Conservation (phyloP, 1,140 invertebrate genomes). For the Sinonovacula constricta region DNA sequence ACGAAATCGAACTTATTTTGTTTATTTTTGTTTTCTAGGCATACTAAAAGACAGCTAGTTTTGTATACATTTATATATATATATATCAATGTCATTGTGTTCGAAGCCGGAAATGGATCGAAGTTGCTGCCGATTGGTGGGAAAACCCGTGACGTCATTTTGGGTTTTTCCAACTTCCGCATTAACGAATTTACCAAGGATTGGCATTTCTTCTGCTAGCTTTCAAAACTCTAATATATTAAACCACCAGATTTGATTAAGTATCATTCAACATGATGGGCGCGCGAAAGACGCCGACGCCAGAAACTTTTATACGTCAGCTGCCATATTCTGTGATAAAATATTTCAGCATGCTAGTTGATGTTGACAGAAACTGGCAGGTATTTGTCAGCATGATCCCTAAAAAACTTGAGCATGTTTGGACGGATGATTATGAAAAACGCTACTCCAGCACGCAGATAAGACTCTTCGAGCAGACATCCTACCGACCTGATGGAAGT, state of each 20-base stretch:
- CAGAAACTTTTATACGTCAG: slow-evolving; percentile 56
- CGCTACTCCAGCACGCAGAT: slow-evolving; percentile 51
- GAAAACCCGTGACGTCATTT: slow-evolving; percentile 44
- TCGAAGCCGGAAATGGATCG: no score
- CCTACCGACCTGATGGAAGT: slow-evolving; percentile 50
- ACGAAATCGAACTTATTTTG: no score
- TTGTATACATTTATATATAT: no score
- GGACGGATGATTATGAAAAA: slow-evolving; percentile 39
- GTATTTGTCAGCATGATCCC: slow-evolving; percentile 55
- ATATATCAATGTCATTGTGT: no score
- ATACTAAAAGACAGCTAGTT: no score
- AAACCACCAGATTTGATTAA: neutral
- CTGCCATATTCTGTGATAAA: slow-evolving; percentile 54
- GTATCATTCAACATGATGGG: neutral
- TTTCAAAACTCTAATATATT: neutral
- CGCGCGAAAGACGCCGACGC: slow-evolving; percentile 15
- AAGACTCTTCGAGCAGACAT: slow-evolving; percentile 44
- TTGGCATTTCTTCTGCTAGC: neutral
- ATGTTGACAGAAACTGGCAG: slow-evolving; percentile 59
- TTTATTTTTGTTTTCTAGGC: no score
- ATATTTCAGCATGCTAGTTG: slow-evolving; percentile 52
- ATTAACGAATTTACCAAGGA: no score
- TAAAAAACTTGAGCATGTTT: slow-evolving; percentile 38
- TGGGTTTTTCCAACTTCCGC: slow-evolving; percentile 46
- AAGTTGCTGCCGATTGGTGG: no score